These are phyloP conservation scores for Dicentrarchus labrax DNA, from an alignment of 2,113 vertebrate species.

Conservation along the genomic window DNA sequence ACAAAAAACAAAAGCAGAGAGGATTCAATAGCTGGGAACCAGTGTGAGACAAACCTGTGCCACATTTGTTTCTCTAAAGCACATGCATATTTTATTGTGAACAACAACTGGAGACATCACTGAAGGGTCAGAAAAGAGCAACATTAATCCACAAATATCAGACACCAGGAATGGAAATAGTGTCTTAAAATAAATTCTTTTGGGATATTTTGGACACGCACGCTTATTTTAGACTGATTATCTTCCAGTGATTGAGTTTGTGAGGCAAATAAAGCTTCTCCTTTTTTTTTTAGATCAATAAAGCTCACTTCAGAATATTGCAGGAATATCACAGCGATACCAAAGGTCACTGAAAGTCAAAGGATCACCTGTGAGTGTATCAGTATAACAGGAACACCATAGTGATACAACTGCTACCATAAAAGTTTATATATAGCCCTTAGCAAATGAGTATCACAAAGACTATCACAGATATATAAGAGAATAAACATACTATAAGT, in stretches of 20 bases:
- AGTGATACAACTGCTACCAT: neutral
- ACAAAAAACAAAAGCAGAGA: neutral
- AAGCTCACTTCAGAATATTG: neutral
- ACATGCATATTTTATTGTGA: slow-evolving; percentile 60
- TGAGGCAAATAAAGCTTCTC: neutral
- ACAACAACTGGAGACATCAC: slow-evolving; percentile 55
- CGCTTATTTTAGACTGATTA: neutral
- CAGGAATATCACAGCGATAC: slow-evolving; percentile 2
- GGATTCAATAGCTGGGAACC: slow-evolving; percentile 28
- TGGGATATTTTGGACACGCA: neutral
- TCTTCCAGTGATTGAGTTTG: slow-evolving; percentile 1
- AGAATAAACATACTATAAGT: neutral
- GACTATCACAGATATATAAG: neutral
- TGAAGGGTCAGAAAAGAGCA: neutral
- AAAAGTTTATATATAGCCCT: neutral
- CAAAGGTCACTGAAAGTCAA: neutral
- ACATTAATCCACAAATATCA: slow-evolving; percentile 19
- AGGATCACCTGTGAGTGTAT: neutral
- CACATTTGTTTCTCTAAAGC: slow-evolving; percentile 35
- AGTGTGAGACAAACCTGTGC: slow-evolving; percentile 36
- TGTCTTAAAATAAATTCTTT: slow-evolving; percentile 17
- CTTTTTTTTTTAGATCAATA: neutral
- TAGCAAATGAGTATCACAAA: neutral
- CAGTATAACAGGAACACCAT: neutral
- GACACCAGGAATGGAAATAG: slow-evolving; percentile 7